Conservation (phyloP, 2,113 vertebrate species). For the Lonchura striata region DNA sequence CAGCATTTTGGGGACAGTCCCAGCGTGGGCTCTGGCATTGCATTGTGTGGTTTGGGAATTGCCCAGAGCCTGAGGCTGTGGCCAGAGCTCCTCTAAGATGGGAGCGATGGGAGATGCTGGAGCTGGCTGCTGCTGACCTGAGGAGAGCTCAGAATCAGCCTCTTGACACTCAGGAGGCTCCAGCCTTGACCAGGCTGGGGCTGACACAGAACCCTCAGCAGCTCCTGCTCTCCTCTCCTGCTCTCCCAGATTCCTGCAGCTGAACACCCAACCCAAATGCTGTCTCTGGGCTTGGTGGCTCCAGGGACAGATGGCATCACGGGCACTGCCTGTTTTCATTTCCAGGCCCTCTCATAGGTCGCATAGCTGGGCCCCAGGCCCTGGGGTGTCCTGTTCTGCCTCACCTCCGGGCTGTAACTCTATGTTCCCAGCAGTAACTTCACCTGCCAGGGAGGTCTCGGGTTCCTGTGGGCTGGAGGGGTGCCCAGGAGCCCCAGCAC, state of each 20-base stretch:
- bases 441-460: background rate
- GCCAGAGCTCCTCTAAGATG: rapidly evolving
- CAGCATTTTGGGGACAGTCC: background rate
- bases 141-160: background rate
- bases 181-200: background rate
- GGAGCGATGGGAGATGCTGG: background rate
- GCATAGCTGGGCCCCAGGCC: background rate
- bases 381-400: background rate
- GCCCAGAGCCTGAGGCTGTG: background rate
- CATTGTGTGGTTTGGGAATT: rapidly evolving
- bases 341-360: background rate
- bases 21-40: rapidly evolving
- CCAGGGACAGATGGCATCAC: rapidly evolving
- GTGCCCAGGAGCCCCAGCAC: background rate
- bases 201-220: background rate
- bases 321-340: rapidly evolving
- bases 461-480: background rate
- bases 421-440: background rate
- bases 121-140: background rate
- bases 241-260: background rate
- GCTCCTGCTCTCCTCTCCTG: background rate
- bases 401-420: background rate
- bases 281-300: background rate
- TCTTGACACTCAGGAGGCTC: rapidly evolving
- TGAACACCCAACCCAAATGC: no score